phyloP scores from a whole-genome alignment of 2,113 vertebrate genomes.

The Miniopterus natalensis region DNA sequence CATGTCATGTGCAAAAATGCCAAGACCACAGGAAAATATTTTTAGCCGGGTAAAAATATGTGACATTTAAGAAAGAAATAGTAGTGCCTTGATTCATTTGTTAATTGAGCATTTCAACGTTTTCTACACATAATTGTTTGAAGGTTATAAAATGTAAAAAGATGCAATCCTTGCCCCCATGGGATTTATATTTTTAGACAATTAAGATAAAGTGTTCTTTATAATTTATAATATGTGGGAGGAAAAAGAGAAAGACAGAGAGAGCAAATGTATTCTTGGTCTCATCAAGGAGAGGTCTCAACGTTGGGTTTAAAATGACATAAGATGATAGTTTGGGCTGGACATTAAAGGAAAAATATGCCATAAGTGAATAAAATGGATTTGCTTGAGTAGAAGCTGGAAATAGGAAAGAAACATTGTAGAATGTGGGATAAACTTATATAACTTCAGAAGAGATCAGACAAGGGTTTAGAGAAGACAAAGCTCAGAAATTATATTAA shows the following conservation, averaged over 20 bases:
- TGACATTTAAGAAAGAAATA: slow-evolving; percentile 80
- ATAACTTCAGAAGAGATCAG: background rate
- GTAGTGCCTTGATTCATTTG: slow-evolving; percentile 79
- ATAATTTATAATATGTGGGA: slow-evolving; percentile 25
- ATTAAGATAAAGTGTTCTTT: slow-evolving; percentile 61
- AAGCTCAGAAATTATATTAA: background rate
- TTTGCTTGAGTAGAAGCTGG: background rate
- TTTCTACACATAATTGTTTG: slow-evolving; percentile 62
- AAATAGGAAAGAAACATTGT: background rate
- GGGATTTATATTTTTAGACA: slow-evolving; percentile 65
- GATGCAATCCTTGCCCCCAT: slow-evolving; percentile 25
- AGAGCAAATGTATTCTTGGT: slow-evolving; percentile 42
- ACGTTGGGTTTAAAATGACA: background rate
- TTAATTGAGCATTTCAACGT: slow-evolving; percentile 76
- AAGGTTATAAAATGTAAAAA: slow-evolving; percentile 59
- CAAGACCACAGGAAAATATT: slow-evolving; percentile 80
- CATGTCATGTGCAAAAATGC: slow-evolving; percentile 76
- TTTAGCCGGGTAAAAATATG: slow-evolving; percentile 83
- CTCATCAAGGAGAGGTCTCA: background rate
- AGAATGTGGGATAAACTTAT: background rate
- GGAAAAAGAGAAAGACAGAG: slow-evolving; percentile 31
- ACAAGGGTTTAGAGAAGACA: background rate
- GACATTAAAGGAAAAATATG: background rate
- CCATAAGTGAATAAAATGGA: background rate
- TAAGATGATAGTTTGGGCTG: background rate